Evolutionary conservation across 2,797 vertebrate genomes (phyloP).

Genomic region (Somateria mollissima): DNA sequence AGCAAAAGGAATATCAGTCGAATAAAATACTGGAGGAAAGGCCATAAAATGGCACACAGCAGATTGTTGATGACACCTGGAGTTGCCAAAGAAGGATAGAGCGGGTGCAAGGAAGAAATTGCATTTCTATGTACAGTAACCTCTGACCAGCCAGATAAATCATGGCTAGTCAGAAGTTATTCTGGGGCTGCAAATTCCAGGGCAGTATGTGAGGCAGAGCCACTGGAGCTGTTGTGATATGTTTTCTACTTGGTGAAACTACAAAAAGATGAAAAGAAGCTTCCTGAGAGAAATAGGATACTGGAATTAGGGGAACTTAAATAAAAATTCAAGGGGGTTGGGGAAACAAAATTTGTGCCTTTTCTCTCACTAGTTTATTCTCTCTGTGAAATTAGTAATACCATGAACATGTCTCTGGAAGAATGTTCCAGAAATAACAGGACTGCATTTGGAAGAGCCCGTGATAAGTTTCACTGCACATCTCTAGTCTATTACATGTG

Average conservation of each 20-base stretch:
- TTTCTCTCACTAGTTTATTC: background rate
- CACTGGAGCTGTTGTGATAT: background rate
- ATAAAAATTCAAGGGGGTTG: background rate
- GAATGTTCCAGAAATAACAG: conserved; percentile 15
- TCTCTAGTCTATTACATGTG: background rate
- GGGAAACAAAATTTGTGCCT: background rate
- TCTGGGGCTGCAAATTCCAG: background rate
- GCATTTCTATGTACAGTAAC: conserved; percentile 72
- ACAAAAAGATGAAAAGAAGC: background rate
- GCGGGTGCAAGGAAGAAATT: conserved; percentile 64
- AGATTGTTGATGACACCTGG: conserved; percentile 66
- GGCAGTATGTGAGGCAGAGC: background rate
- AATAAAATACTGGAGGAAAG: conserved; percentile 25
- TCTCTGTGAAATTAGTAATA: background rate
- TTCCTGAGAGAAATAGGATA: background rate
- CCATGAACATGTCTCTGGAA: background rate
- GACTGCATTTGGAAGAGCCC: background rate
- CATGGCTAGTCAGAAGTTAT: conserved; percentile 36
- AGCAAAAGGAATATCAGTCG: background rate
- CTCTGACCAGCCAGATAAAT: conserved; percentile 75
- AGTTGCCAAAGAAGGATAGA: conserved; percentile 67
- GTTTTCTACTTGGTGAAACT: background rate
- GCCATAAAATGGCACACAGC: conserved; percentile 23
- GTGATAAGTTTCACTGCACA: background rate
- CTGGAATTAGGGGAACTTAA: background rate